Base-by-base conservation (phyloP, 2,113 vertebrate species). In the Microcebus tavaratra region DNA sequence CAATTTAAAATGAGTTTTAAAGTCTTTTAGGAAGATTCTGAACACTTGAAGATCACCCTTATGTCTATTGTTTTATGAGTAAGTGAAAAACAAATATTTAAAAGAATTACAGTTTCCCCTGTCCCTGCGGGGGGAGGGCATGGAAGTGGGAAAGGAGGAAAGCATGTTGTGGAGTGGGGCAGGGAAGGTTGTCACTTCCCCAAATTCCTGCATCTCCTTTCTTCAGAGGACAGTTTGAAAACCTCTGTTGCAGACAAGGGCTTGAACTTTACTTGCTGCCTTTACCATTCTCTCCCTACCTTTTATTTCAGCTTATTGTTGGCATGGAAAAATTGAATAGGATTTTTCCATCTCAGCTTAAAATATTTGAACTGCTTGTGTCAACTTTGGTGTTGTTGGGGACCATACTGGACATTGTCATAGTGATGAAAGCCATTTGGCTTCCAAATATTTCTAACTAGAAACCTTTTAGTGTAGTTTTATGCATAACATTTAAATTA, bases 1-100 rank as follows among this genome's bases (percentile, higher is more conserved):
- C 36, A 89, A 29, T 91, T 93, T 93, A 65, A 96, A 92, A 88
- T 42, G 21, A 81, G 55, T 90, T 93, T 82, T 76, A 76, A 88
- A 84, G 20, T 96, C 23, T 45, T 89, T 72, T 48, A n/a, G 23
- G 68, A 73, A 72, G 59, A 61, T 50, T 15, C n/a, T 36, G 34
- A 93, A 84, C 21, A 63, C 14, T 73, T 45, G 57, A 80, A 63
- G 39, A 61, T 50, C n/a, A 84, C 20, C 8, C 18, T 75, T 67
- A 12, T 73, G 36, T 50, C 67, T 55, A 72, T 9, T 31, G 50
- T 48, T 57, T 57, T 68, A 84, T 53, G 42, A 91, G n/a, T 86
- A 82, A 65, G 11, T 82, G 1, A 18, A 72, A 79, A 96, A 27
- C 65, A 53, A 93, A 34, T 27, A 29, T 61, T 92, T 82, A 59